Conservation (phyloP, 2,797 vertebrate genomes). For the Pipistrellus pygmaeus region DNA sequence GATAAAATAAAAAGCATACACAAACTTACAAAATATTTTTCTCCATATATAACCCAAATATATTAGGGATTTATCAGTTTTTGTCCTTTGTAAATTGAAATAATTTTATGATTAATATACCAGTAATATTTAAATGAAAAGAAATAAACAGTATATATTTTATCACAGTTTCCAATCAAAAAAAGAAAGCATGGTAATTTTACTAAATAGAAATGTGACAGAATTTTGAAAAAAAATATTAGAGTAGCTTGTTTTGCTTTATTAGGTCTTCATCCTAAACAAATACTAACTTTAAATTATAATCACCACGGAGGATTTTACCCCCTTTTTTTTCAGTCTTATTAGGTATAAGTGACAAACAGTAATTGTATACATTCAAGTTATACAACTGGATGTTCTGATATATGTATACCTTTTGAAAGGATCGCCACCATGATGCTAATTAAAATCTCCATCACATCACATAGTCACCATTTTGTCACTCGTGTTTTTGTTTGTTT, state of each 20-base stretch:
- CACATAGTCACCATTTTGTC: not conserved
- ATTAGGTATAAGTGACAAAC: not conserved
- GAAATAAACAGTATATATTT: not conserved
- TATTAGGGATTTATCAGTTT: not conserved
- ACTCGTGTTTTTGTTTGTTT: not conserved
- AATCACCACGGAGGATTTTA: not conserved
- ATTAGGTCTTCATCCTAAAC: not conserved
- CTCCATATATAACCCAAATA: not conserved
- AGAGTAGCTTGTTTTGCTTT: not conserved
- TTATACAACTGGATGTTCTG: not conserved
- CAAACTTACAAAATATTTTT: not conserved
- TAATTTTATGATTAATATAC: not conserved
- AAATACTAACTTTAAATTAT: not conserved
- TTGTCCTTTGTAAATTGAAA: not conserved
- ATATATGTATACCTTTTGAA: not conserved
- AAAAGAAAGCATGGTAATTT: not conserved
- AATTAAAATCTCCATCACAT: not conserved
- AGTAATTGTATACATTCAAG: not conserved
- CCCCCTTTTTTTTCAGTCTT: not conserved
- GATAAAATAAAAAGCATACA: not conserved
- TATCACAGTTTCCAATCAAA: not conserved
- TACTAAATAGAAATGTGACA: not conserved
- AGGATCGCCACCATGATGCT: not conserved
- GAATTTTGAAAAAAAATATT: not conserved
- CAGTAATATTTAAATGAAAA: not conserved